Conservation (phyloP, 2,113 vertebrate genomes). For the Clinocottus analis region DNA sequence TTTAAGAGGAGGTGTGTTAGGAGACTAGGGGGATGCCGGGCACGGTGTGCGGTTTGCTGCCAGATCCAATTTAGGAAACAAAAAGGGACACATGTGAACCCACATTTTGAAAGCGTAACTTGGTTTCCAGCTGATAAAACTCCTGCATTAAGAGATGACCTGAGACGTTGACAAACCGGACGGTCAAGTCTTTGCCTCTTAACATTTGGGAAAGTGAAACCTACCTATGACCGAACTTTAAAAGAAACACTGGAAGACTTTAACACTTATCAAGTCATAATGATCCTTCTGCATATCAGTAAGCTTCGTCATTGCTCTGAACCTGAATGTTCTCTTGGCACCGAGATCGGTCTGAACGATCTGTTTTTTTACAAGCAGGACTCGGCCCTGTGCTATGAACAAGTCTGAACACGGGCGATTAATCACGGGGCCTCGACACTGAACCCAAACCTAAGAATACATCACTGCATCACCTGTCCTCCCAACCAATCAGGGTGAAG, state of each 20-base stretch:
- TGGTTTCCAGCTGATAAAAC: slow-evolving; percentile 27
- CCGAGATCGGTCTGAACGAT: slow-evolving; percentile 27
- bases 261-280: background rate
- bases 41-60: slow-evolving; percentile 5
- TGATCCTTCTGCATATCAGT: background rate
- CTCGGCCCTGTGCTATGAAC: slow-evolving; percentile 38
- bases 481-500: slow-evolving; percentile 49
- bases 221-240: background rate
- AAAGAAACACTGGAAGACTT: background rate
- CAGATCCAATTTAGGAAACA: slow-evolving; percentile 18
- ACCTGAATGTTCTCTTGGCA: background rate
- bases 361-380: slow-evolving; percentile 45
- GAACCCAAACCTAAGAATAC: slow-evolving; percentile 61
- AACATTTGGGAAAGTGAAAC: slow-evolving; percentile 44
- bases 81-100: slow-evolving; percentile 3
- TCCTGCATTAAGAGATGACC: too few relatives aligned
- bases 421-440: slow-evolving; percentile 39
- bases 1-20: slow-evolving; percentile 34
- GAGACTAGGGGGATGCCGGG: slow-evolving; percentile 12
- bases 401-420: slow-evolving; percentile 69
- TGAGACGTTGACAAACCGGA: slow-evolving; percentile 53
- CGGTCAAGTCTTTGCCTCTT: background rate
- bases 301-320: background rate
- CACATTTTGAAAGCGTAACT: slow-evolving; percentile 12
- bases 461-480: slow-evolving; percentile 66